Evolutionary conservation across 1,140 invertebrate genomes (phyloP).

Genomic region (Trypoxylus dichotomus): DNA sequence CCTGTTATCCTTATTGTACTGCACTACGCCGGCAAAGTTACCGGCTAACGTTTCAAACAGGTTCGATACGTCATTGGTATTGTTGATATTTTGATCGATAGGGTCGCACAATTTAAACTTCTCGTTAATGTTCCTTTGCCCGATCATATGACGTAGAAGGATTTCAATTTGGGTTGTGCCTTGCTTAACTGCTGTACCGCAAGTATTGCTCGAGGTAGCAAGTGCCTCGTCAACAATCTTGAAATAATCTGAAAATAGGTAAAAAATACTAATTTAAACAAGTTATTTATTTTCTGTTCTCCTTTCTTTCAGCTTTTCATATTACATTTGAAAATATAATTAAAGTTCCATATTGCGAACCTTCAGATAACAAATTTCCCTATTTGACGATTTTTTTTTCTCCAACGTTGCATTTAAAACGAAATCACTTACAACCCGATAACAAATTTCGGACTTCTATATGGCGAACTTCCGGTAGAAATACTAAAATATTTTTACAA

Average conservation of each 20-base stretch:
- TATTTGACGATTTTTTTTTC: background rate
- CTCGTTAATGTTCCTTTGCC: slow-evolving; percentile 64
- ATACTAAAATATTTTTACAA: background rate
- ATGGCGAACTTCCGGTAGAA: background rate
- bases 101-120: slow-evolving; percentile 78
- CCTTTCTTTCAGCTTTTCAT: too few species aligned
- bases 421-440: background rate
- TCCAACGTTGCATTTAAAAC: background rate
- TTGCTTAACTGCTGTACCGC: slow-evolving; percentile 64
- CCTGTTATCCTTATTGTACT: slow-evolving; percentile 94
- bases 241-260: slow-evolving; percentile 68
- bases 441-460: background rate
- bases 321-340: too few species aligned
- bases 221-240: slow-evolving; percentile 72
- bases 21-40: slow-evolving; percentile 85
- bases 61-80: slow-evolving; percentile 74
- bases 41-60: slow-evolving; percentile 80
- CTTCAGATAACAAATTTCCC: background rate
- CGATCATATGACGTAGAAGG: slow-evolving; percentile 62
- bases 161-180: slow-evolving; percentile 68
- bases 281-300: too few species aligned
- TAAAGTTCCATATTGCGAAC: background rate
- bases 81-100: slow-evolving; percentile 65
- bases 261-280: background rate
- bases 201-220: slow-evolving; percentile 62